Evolutionary conservation across 2,888 invertebrate genomes (phyloP).

Genomic region (Caenorhabditis macrosperma): DNA sequence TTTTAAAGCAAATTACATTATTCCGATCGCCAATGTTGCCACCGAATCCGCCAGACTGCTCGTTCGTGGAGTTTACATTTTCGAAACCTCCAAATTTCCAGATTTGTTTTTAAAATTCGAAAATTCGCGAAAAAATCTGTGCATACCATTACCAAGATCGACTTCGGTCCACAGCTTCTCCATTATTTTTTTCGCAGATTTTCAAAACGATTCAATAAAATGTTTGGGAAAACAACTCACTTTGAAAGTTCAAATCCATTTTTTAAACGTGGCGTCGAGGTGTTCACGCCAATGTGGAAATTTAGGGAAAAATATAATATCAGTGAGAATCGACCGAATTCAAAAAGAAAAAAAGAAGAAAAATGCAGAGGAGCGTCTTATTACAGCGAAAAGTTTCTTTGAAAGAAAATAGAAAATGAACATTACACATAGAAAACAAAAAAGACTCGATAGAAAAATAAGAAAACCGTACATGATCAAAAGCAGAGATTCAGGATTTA

Average conservation of each 20-base stretch:
- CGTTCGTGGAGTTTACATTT: conserved; percentile 65
- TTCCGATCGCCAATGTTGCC: conserved; percentile 65
- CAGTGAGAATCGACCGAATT: too few species aligned
- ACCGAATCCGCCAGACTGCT: conserved; percentile 59
- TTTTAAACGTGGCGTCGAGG: conserved; percentile 3
- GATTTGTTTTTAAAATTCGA: too few species aligned
- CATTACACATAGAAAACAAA: too few species aligned
- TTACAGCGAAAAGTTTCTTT: too few species aligned
- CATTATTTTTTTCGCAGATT: conserved; percentile 10
- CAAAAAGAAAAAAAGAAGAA: too few species aligned
- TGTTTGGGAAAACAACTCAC: conserved; percentile 52
- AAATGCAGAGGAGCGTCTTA: too few species aligned
- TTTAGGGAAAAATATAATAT: too few species aligned
- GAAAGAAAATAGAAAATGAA: too few species aligned
- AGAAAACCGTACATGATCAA: too few species aligned
- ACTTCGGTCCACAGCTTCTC: conserved; percentile 37
- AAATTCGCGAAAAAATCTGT: not conserved
- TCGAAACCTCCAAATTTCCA: conserved; percentile 56
- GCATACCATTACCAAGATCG: conserved; percentile 50
- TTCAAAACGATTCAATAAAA: not conserved
- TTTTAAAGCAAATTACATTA: conserved; percentile 42
- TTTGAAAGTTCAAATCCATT: conserved; percentile 71
- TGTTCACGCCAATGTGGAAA: conserved; percentile 19
- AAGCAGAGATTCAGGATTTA: too few species aligned
- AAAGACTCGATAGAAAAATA: too few species aligned